Conservation (phyloP, 2,797 vertebrate species). For the Mormyrops boulengeri region DNA sequence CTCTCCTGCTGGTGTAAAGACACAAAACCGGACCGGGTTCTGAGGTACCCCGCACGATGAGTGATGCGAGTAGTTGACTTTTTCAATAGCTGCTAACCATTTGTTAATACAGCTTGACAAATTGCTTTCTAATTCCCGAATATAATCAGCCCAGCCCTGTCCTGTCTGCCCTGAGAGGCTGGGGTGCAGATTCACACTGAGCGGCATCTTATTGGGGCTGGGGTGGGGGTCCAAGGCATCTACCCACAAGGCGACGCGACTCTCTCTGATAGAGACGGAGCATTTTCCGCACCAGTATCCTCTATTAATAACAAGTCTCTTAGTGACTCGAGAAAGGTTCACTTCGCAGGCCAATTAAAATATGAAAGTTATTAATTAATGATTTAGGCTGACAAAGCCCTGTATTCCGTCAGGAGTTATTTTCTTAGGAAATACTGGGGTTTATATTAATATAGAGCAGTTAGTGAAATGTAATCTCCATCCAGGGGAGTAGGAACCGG, state of each 20-base stretch:
- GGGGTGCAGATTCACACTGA: constrained; percentile 14
- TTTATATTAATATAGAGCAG: neutral
- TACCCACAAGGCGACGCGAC: neutral
- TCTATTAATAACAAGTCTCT: neutral
- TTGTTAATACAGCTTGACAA: constrained; percentile 33
- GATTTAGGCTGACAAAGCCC: neutral
- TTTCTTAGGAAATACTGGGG: neutral
- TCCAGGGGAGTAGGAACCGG: neutral
- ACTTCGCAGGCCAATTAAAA: neutral
- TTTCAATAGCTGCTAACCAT: constrained; percentile 11
- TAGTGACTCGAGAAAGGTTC: neutral
- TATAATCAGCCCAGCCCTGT: neutral
- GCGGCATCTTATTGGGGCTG: neutral
- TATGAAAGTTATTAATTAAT: neutral
- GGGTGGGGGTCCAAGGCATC: neutral
- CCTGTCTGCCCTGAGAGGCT: constrained; percentile 2
- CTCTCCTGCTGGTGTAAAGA: too few species aligned
- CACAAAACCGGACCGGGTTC: neutral
- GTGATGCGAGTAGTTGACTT: neutral
- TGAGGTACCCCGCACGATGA: neutral
- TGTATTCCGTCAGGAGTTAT: neutral
- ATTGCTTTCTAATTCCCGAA: constrained; percentile 19
- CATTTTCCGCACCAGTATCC: neutral
- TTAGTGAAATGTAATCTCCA: neutral
- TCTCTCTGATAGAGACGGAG: neutral